Base-by-base conservation (phyloP, 2,113 vertebrate species). In the Aramus guarauna region DNA sequence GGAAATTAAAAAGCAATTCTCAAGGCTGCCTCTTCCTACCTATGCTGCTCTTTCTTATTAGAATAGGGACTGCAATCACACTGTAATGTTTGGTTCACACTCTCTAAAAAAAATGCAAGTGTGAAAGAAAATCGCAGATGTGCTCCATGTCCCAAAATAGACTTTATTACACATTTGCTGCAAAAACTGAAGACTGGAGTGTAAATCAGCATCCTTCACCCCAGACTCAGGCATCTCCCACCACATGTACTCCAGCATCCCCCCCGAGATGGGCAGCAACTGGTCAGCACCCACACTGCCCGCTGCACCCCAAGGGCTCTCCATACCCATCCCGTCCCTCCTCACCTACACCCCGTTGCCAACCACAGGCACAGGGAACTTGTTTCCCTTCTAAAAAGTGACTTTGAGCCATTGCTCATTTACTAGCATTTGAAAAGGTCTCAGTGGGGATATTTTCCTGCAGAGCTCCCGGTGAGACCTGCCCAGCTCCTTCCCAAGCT, bases 71-170 rank as follows among this genome's bases (percentile, higher is more conserved):
- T 5, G 75, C 80, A 95, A 58, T 67, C 91, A 56, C 76, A 16
- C 66, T 48, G 69, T 37, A 64, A 67, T 78, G 80, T 76, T 93
- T 85, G 68, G 62, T 73, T 92, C 90, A 60, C 91, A 45, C 62
- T 26, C 37, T 4, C 9, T 6, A 82, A 83, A 73, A 48, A 66
- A 62, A 71, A 56, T 26, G 7, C 82, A 39, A 82, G 34, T 2
- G 6, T 88, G 62, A 92, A 92, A 85, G 66, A 82, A 95, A 92
- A 63, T 50, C 75, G 4, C 60, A 94, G 87, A 87, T 91, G 77
- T 85, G 73, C n/a, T 85, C 53, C 5, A 2, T 15, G n/a, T 55
- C 72, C 83, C 64, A 71, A 84, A 94, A 89, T 55, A 96, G 88
- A 82, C 62, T 64, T 75, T 74, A 81, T 89, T 86, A 87, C 91